Evolutionary conservation across 2,888 invertebrate genomes (phyloP).

Genomic region (Xanthia togata): DNA sequence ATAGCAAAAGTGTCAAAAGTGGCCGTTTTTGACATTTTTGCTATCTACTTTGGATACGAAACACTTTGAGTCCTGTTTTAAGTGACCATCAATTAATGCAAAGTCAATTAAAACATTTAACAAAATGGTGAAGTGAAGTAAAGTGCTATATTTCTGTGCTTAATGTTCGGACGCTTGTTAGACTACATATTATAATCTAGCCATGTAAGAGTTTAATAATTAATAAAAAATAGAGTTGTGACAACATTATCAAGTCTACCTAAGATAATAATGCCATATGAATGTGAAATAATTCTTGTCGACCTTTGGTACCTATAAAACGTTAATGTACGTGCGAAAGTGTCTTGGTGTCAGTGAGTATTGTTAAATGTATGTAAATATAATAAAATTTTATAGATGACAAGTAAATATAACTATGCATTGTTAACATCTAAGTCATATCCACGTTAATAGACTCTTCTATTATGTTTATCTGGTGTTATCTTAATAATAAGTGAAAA

Average conservation of each 20-base stretch:
- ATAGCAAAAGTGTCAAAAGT: too few relatives aligned
- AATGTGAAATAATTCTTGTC: constrained; percentile 63
- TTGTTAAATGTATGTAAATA: constrained; percentile 74
- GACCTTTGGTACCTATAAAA: constrained; percentile 51
- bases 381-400: constrained; percentile 70
- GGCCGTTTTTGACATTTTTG: too few relatives aligned
- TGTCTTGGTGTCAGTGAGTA: constrained; percentile 68
- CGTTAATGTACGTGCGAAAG: constrained; percentile 60
- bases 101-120: constrained; percentile 61
- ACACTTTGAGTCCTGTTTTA: too few relatives aligned
- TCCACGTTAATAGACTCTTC: constrained; percentile 84
- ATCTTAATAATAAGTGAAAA: constrained; percentile 88
- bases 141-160: constrained; percentile 45
- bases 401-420: constrained; percentile 75
- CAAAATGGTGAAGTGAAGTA: constrained; percentile 20
- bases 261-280: constrained; percentile 68
- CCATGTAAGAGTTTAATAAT: constrained; percentile 60
- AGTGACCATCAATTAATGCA: constrained; percentile 55
- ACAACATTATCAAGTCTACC: constrained; percentile 55
- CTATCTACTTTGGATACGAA: too few relatives aligned
- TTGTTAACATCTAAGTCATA: constrained; percentile 89
- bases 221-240: constrained; percentile 49
- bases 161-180: constrained; percentile 33
- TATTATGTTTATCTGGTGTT: constrained; percentile 89
- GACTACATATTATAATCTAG: constrained; percentile 51